Conservation (phyloP, 1,140 invertebrate genomes). For the Tetraneura akinire region DNA sequence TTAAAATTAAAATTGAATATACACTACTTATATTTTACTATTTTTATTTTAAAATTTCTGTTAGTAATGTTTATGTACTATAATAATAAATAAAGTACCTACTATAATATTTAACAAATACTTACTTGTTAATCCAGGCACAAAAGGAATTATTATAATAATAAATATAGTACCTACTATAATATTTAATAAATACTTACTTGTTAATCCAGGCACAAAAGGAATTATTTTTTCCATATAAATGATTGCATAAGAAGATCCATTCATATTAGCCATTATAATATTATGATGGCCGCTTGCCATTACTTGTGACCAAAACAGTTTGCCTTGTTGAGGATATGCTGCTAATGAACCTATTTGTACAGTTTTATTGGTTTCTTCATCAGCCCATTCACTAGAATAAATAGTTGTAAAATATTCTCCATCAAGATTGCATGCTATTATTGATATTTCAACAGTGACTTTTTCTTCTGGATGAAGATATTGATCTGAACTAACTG, state of each 20-base stretch:
- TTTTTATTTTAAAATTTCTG: no score
- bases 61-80: no score
- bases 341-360: conserved; percentile 63
- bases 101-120: no score
- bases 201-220: conserved; percentile 34
- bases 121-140: conserved; percentile 34
- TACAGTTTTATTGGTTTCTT: conserved; percentile 34
- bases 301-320: conserved; percentile 64
- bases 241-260: conserved; percentile 3
- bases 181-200: conserved; percentile 35
- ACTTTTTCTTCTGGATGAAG: conserved; percentile 56
- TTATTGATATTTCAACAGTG: conserved; percentile 63
- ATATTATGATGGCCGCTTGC: conserved; percentile 46
- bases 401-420: conserved; percentile 66
- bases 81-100: no score
- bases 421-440: conserved; percentile 72
- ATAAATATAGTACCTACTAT: no score
- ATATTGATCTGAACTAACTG: conserved; percentile 63
- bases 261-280: conserved; percentile 47
- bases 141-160: conserved; percentile 48
- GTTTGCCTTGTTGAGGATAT: conserved; percentile 65
- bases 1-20: no score
- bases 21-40: no score
- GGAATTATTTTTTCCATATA: conserved; percentile 46
- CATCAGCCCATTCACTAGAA: conserved; percentile 46